Evolutionary conservation across 2,888 invertebrate genomes (phyloP).

Genomic region (Sialis lutaria): DNA sequence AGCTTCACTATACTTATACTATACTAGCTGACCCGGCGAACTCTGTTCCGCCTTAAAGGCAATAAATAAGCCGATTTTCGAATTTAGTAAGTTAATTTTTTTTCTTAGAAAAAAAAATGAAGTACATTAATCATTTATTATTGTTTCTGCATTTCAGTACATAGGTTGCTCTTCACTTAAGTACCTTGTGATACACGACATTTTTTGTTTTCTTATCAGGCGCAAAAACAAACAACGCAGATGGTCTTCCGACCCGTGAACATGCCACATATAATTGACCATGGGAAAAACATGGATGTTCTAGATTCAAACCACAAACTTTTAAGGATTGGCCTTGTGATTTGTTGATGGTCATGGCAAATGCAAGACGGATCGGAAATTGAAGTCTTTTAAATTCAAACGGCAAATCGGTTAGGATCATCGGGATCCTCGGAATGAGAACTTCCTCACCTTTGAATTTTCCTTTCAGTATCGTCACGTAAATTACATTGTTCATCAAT

Average conservation of each 20-base stretch:
- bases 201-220: conserved; percentile 8
- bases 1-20: too few relatives aligned
- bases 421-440: conserved; percentile 15
- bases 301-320: conserved; percentile 16
- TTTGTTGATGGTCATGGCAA: conserved; percentile 18
- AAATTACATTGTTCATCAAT: conserved; percentile 7
- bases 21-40: background rate
- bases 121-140: background rate
- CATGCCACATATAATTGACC: conserved; percentile 18
- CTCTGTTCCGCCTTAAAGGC: conserved; percentile 1
- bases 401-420: conserved; percentile 13
- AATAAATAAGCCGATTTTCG: conserved; percentile 1
- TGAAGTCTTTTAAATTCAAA: conserved; percentile 14
- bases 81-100: background rate
- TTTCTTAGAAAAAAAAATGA: background rate
- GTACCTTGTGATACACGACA: conserved; percentile 9
- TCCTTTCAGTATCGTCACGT: conserved; percentile 7
- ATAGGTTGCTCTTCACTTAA: conserved; percentile 2
- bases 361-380: conserved; percentile 14
- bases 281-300: conserved; percentile 17
- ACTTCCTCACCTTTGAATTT: conserved; percentile 8
- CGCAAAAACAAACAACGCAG: conserved; percentile 7
- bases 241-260: conserved; percentile 10
- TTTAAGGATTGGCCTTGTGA: conserved; percentile 18
- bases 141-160: conserved; percentile 1